Conservation (phyloP, 2,113 vertebrate species). For the Lepisosteus osseus region DNA sequence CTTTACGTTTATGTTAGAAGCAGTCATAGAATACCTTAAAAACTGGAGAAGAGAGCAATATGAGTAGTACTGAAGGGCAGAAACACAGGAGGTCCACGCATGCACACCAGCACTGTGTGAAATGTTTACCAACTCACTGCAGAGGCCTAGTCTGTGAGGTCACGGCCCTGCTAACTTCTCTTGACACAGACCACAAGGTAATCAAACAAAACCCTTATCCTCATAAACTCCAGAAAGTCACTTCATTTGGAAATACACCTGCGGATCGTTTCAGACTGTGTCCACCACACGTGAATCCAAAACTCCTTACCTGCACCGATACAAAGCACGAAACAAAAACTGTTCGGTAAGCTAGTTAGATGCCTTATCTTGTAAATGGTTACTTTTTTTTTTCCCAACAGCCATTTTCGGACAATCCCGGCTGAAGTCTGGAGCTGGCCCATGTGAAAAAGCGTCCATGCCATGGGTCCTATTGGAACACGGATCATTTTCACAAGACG, state of each 20-base stretch:
- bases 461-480: conserved; percentile 1
- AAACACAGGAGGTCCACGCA: conserved; percentile 2
- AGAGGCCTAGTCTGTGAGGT: conserved; percentile 3
- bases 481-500: background rate
- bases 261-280: background rate
- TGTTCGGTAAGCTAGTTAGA: background rate
- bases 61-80: background rate
- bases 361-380: too few relatives aligned
- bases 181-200: background rate
- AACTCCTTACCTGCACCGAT: too few relatives aligned
- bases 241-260: background rate
- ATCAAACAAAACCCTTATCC: background rate
- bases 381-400: too few relatives aligned
- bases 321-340: background rate
- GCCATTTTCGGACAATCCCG: too few relatives aligned
- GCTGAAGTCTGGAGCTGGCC: background rate
- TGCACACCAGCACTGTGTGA: background rate
- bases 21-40: too few relatives aligned
- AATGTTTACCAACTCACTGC: conserved; percentile 6
- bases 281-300: too few relatives aligned
- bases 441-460: background rate
- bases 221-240: background rate
- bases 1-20: too few relatives aligned
- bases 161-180: background rate
- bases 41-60: background rate